A percentile compares a stretch with the other conserved stretches of the same genome.
Evolutionary conservation across 2,888 invertebrate species (phyloP).

Genomic region (Plemyria rubiginata): DNA sequence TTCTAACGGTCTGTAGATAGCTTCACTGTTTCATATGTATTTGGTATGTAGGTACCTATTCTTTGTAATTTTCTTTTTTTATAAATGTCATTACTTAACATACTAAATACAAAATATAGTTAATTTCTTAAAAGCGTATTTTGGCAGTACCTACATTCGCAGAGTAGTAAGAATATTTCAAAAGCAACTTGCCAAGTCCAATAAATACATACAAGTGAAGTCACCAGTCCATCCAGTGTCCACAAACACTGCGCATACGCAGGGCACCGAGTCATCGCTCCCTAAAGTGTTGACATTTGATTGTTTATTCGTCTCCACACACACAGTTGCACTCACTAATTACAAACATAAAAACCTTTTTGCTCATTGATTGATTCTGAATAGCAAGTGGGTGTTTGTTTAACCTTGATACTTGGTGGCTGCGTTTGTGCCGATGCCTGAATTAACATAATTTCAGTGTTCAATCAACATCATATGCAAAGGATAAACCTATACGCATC

Average conservation of each 20-base stretch:
- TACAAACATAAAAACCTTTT: constrained; percentile 59
- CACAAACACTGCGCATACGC: constrained; percentile 51
- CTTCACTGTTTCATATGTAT: too few relatives aligned
- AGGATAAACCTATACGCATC: too few relatives aligned
- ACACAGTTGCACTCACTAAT: constrained; percentile 74
- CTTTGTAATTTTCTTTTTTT: too few relatives aligned
- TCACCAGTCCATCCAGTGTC: constrained; percentile 42
- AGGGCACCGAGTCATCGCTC: constrained; percentile 71
- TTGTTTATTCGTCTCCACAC: constrained; percentile 76
- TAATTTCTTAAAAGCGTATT: too few relatives aligned
- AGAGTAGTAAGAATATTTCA: background rate
- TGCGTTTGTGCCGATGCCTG: too few relatives aligned
- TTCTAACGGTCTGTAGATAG: too few relatives aligned
- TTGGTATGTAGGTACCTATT: too few relatives aligned
- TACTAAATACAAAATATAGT: too few relatives aligned
- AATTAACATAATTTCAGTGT: too few relatives aligned
- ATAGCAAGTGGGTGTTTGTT: background rate
- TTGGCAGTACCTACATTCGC: background rate
- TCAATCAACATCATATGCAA: too few relatives aligned
- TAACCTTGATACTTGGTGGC: background rate
- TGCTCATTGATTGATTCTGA: constrained; percentile 34
- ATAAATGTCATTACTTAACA: too few relatives aligned
- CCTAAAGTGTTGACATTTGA: constrained; percentile 78
- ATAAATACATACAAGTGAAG: constrained; percentile 25
- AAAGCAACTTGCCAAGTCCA: background rate